Base-by-base conservation (phyloP, 2,113 vertebrate genomes). In the Eptesicus fuscus region DNA sequence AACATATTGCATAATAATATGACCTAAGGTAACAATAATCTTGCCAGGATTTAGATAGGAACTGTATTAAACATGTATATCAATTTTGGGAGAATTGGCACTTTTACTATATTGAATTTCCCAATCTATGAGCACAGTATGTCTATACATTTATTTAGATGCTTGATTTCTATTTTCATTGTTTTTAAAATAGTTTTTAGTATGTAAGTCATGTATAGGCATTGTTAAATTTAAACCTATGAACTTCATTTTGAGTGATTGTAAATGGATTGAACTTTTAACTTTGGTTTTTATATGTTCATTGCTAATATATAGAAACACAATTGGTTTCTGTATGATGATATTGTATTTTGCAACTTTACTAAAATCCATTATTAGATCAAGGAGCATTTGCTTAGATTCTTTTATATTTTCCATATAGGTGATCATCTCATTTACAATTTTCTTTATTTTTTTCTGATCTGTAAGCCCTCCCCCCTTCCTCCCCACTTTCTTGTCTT, bases 391-490 rank as follows among this genome's bases (percentile, higher is more conserved):
- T 76, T 85, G 69, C 90, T 70, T 28, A 70, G 17, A 42, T 40
- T 37, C 23, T 49, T 90, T 47, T 16, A 77, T 86, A 40, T 73
- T 83, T 70, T 92, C 63, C 71, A 56, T 86, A 35, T 92, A 82
- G 74, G 63, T 74, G 42, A 76, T 88, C 18, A 89, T 71, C 20
- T 42, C n/a, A 76, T 90, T 47, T 78, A 12, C 18, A 35, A 17
- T 56, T 88, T 94, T 83, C 85, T 91, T 93, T 90, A 37, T 86
- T 77, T 18, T 56, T 93, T 86, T 90, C 10, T 83, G 13, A 70
- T 90, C 32, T 59, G 18, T 69, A n/a, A 59, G 10, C 28, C 7
- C 80, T 89, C 61, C 85, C 53, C 25, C 28, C 7, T 79, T n/a
- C n/a, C n/a, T n/a, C n/a, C 89, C 61, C 89, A 37, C 28, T 94